Conservation (phyloP, 2,888 invertebrate species). For the Eupithecia subfuscata region DNA sequence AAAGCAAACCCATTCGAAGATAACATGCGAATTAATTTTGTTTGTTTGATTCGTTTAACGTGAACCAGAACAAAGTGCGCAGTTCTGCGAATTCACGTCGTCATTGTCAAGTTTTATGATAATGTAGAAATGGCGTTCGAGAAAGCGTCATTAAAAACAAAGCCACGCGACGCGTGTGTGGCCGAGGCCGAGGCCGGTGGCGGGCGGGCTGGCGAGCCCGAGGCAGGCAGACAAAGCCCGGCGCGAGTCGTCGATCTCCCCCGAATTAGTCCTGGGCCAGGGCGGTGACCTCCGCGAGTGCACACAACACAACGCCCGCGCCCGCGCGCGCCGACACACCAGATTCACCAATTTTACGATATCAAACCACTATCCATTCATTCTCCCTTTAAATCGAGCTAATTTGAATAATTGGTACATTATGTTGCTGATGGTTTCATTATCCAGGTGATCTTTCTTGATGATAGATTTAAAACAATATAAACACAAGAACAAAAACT, state of each 20-base stretch:
- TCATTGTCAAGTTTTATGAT: conserved; percentile 51
- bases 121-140: conserved; percentile 51
- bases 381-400: conserved; percentile 16
- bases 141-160: conserved; percentile 55
- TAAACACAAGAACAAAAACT: background rate
- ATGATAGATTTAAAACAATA: background rate
- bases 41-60: conserved; percentile 40
- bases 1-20: conserved; percentile 40
- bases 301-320: conserved; percentile 52
- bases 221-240: conserved; percentile 77
- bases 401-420: background rate
- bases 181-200: conserved; percentile 30
- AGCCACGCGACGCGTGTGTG: conserved; percentile 60
- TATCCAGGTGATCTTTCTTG: background rate
- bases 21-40: conserved; percentile 28
- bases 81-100: conserved; percentile 41
- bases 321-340: conserved; percentile 44
- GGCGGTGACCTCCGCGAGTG: conserved; percentile 77
- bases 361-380: conserved; percentile 34
- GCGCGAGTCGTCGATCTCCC: conserved; percentile 81
- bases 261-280: conserved; percentile 83
- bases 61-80: conserved; percentile 36
- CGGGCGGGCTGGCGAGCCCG: conserved; percentile 45
- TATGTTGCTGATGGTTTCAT: conserved; percentile 1
- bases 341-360: conserved; percentile 41